A percentile compares a stretch with the other conserved stretches of the same genome.
Conservation (phyloP, 37 sponge, comb jelly and placozoan species). For the Bolinopsis microptera region DNA sequence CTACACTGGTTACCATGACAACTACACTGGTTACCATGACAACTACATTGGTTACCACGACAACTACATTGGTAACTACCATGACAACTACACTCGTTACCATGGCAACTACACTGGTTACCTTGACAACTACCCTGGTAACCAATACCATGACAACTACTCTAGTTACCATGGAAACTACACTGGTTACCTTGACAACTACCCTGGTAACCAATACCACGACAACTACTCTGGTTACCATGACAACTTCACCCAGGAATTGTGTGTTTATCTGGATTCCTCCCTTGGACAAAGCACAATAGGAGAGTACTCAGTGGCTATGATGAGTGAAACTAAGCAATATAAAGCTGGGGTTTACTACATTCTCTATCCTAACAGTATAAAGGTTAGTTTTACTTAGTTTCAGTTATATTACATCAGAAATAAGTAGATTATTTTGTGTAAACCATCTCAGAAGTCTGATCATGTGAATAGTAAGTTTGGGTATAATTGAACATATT, state of each 20-base stretch:
- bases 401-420: too few relatives aligned
- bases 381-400: background rate
- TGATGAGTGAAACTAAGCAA: background rate
- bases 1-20: background rate
- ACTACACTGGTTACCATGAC: background rate
- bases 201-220: too few relatives aligned
- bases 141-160: too few relatives aligned
- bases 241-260: background rate
- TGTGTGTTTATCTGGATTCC: background rate
- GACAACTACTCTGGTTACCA: background rate
- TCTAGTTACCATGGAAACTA: too few relatives aligned
- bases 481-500: too few relatives aligned
- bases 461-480: too few relatives aligned
- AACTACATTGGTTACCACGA: background rate
- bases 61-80: background rate
- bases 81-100: background rate
- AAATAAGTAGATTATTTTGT: too few relatives aligned
- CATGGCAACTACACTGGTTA: background rate
- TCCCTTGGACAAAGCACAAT: slow-evolving; percentile 46
- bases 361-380: slow-evolving; percentile 20
- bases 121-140: background rate
- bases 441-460: too few relatives aligned
- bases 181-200: background rate
- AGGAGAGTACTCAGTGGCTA: background rate
- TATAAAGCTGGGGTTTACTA: slow-evolving; percentile 41